Base-by-base conservation (phyloP, 2,888 invertebrate genomes). In the Loripinus fragilis region DNA sequence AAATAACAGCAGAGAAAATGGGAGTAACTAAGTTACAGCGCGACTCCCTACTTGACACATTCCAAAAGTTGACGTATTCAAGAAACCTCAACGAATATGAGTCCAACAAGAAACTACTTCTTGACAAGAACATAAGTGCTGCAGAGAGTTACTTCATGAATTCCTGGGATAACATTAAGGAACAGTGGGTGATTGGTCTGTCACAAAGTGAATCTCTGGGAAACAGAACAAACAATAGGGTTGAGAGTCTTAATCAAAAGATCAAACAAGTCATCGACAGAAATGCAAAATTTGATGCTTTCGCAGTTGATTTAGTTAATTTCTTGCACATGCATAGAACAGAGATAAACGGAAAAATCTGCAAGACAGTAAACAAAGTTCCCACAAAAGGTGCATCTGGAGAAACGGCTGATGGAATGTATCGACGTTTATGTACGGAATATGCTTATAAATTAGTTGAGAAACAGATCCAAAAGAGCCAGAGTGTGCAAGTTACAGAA, bases 1-100 rank as follows among this genome's bases (percentile, higher is more conserved):
- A 85, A 48, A 67, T 85, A 1, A 73, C 76, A 10, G 69, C 55
- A 10, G 55, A 55, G 55, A 55, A 55, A 28, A 55, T 55, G 55
- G 55, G 55, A 25, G 55, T 55, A 28, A 55, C 55, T 12, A 55
- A 55, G 20, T 28, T 55, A 28, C 55, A 55, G 17, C 5, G 55
- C 2, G 55, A 55, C 55, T n/a, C n/a, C n/a, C n/a, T n/a, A n/a
- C n/a, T 25, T 17, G 55, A 55, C 7, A 25, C 28, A 7, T 20
- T 55, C 5, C 55, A 55, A 17, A 55, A 55, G 28, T 17, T 55
- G 15, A 8, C 55, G 8, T 55, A 55, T 17, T 55, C 55, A 55
- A 55, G 20, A 55, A 55, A 7, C 17, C 23, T 55, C 25, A 28
- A 55, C 7, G 55, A 55, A 20, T 55, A 55, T 55, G 28, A 55